A percentile compares a stretch with the other conserved stretches of the same genome.
Conservation (phyloP, 1,140 invertebrate species). For the Drosophila micromelanica region DNA sequence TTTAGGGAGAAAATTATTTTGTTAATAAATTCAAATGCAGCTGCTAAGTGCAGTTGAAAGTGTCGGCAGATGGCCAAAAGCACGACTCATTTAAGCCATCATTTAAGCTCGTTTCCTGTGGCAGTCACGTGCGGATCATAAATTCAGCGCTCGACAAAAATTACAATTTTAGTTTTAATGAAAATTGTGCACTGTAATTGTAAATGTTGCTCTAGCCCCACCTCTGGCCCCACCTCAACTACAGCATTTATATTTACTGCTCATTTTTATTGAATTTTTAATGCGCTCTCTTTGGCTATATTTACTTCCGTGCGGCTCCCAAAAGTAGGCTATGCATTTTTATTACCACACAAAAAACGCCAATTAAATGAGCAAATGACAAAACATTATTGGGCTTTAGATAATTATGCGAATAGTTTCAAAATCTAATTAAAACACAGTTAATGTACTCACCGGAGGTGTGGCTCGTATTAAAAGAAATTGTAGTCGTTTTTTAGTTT, state of each 20-base stretch:
- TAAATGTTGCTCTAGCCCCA: constrained; percentile 28
- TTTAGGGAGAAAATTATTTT: constrained; percentile 30
- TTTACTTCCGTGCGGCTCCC: constrained; percentile 6
- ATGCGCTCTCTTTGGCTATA: constrained; percentile 23
- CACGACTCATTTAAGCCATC: constrained; percentile 71
- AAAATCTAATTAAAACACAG: constrained; percentile 23
- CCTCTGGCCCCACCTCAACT: neutral
- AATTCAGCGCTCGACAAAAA: constrained; percentile 52
- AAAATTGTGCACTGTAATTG: constrained; percentile 51
- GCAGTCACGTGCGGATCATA: constrained; percentile 67
- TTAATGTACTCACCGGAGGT: neutral
- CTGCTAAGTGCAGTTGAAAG: constrained; percentile 22
- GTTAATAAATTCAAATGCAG: constrained; percentile 74
- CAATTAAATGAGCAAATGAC: constrained; percentile 23
- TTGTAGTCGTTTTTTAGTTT: too few relatives aligned
- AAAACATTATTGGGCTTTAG: constrained; percentile 22
- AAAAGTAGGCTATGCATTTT: constrained; percentile 44
- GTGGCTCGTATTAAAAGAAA: neutral
- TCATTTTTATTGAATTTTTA: constrained; percentile 68
- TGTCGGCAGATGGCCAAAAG: constrained; percentile 41
- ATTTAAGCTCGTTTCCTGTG: constrained; percentile 57
- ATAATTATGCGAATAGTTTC: constrained; percentile 7
- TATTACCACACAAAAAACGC: constrained; percentile 19
- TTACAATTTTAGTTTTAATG: constrained; percentile 73
- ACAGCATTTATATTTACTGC: constrained; percentile 63